Evolutionary conservation across 2,888 invertebrate species (phyloP).

Genomic region (Pandemis corylana): DNA sequence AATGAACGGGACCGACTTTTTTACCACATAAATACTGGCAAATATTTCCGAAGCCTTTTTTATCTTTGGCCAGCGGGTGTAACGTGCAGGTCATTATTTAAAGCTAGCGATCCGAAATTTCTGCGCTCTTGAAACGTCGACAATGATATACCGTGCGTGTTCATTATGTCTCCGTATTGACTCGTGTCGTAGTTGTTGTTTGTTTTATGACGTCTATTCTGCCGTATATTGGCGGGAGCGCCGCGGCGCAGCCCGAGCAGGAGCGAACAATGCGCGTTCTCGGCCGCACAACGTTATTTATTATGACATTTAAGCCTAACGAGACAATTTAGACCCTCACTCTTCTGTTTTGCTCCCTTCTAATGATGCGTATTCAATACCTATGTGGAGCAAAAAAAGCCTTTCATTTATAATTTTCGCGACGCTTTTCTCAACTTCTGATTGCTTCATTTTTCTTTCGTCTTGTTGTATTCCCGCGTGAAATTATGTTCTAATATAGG

Average conservation of each 20-base stretch:
- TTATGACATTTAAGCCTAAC: slow-evolving; percentile 62
- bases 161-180: slow-evolving; percentile 73
- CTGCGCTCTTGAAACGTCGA: slow-evolving; percentile 55
- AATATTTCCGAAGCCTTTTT: slow-evolving; percentile 47
- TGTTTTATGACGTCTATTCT: slow-evolving; percentile 62
- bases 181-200: slow-evolving; percentile 64
- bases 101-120: slow-evolving; percentile 59
- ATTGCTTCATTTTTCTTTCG: slow-evolving; percentile 45
- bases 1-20: slow-evolving; percentile 48
- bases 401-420: slow-evolving; percentile 43
- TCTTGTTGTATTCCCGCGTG: slow-evolving; percentile 39
- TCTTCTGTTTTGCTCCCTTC: slow-evolving; percentile 52
- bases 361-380: slow-evolving; percentile 55
- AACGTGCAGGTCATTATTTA: slow-evolving; percentile 60
- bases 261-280: slow-evolving; percentile 54
- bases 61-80: slow-evolving; percentile 49
- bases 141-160: slow-evolving; percentile 58
- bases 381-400: slow-evolving; percentile 49
- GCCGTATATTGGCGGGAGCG: slow-evolving; percentile 51
- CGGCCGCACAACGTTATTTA: slow-evolving; percentile 58
- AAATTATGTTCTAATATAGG: slow-evolving; percentile 39
- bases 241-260: slow-evolving; percentile 29
- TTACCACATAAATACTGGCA: slow-evolving; percentile 50
- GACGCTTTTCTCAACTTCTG: slow-evolving; percentile 44
- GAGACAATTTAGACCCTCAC: slow-evolving; percentile 50